phyloP scores from a whole-genome alignment of 2,888 invertebrate species.

The Hymenopus coronatus region DNA sequence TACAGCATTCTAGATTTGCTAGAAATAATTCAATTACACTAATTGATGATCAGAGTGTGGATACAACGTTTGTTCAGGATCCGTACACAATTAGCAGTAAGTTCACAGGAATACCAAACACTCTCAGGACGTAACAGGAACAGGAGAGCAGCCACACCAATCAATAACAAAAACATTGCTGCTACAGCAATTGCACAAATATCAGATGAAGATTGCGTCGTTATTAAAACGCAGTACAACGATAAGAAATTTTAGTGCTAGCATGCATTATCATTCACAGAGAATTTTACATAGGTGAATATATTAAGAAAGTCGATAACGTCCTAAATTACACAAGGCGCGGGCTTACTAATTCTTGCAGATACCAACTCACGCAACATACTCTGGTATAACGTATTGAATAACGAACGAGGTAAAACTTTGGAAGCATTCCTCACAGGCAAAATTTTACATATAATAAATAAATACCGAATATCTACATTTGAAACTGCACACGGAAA shows the following conservation, averaged over 20 bases:
- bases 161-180: not conserved
- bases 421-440: not conserved
- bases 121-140: too few species aligned
- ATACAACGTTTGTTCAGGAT: constrained; percentile 15
- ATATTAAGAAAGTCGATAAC: not conserved
- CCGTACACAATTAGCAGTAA: not conserved
- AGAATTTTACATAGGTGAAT: not conserved
- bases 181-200: not conserved
- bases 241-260: not conserved
- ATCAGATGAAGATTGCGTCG: not conserved
- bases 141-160: too few species aligned
- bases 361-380: too few species aligned
- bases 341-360: too few species aligned
- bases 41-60: constrained; percentile 1
- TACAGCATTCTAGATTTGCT: not conserved
- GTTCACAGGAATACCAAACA: not conserved
- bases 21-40: not conserved
- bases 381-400: not conserved
- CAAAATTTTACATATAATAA: too few species aligned
- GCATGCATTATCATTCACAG: not conserved
- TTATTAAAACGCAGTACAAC: too few species aligned
- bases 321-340: too few species aligned
- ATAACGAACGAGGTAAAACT: not conserved
- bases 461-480: too few species aligned
- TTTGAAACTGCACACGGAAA: too few species aligned